phyloP scores from a whole-genome alignment of 2,113 vertebrate genomes.

The Upupa epops region DNA sequence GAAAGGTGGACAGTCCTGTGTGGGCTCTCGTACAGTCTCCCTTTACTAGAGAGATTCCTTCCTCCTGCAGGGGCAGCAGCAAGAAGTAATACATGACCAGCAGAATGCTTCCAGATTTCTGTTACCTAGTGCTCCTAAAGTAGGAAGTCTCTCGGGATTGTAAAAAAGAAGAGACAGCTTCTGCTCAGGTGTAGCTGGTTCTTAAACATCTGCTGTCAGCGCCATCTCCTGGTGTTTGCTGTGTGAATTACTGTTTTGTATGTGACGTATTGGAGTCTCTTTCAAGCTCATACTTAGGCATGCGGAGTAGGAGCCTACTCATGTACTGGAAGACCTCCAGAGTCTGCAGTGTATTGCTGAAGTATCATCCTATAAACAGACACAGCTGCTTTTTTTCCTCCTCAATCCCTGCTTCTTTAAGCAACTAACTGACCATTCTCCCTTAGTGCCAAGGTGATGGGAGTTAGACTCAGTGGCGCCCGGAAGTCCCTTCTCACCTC shows the following conservation, averaged over 20 bases:
- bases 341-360: not conserved
- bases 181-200: not conserved
- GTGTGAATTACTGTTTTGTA: not conserved
- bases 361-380: not conserved
- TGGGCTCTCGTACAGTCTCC: not conserved
- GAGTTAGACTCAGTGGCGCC: too few relatives aligned
- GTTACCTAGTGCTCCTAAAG: not conserved
- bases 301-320: not conserved
- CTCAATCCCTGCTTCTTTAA: not conserved
- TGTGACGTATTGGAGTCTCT: accelerated
- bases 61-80: not conserved
- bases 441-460: too few relatives aligned
- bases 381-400: accelerated
- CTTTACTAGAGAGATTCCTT: not conserved
- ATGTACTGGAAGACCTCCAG: not conserved
- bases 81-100: not conserved
- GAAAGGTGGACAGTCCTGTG: not conserved
- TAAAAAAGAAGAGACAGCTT: not conserved
- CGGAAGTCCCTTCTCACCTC: too few relatives aligned
- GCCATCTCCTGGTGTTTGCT: not conserved
- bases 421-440: not conserved
- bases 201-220: not conserved
- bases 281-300: accelerated
- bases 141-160: not conserved
- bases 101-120: not conserved